These are phyloP conservation scores for Vespertilio murinus DNA, from an alignment of 2,797 vertebrate genomes.

Conservation along the genomic window DNA sequence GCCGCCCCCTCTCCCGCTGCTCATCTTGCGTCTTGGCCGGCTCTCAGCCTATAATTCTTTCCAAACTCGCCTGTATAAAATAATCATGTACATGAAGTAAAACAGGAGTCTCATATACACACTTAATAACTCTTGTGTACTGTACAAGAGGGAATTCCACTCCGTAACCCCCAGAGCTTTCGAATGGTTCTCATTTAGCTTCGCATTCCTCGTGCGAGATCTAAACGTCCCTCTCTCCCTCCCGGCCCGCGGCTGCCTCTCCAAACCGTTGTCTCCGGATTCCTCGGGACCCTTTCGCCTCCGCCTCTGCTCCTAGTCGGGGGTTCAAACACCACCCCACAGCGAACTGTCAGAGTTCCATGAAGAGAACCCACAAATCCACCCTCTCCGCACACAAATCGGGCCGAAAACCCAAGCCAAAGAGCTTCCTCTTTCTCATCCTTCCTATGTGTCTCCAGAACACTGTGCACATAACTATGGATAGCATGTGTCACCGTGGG, in stretches of 20 bases:
- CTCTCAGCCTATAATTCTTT: slow-evolving; percentile 87
- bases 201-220: slow-evolving; percentile 81
- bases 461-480: neutral
- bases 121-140: slow-evolving; percentile 88
- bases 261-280: slow-evolving; percentile 68
- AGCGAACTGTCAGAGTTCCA: slow-evolving; percentile 63
- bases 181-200: slow-evolving; percentile 85
- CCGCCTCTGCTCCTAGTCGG: slow-evolving; percentile 68
- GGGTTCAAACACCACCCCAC: slow-evolving; percentile 59
- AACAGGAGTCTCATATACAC: slow-evolving; percentile 87
- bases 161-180: slow-evolving; percentile 85
- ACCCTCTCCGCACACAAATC: neutral
- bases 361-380: neutral
- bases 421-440: neutral
- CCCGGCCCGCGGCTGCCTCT: slow-evolving; percentile 68
- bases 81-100: slow-evolving; percentile 88
- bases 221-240: slow-evolving; percentile 81
- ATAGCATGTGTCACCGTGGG: neutral
- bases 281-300: slow-evolving; percentile 37
- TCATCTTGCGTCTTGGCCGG: slow-evolving; percentile 83
- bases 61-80: slow-evolving; percentile 87
- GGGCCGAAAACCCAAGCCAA: neutral
- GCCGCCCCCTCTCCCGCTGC: slow-evolving; percentile 72
- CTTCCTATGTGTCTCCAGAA: neutral
- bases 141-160: slow-evolving; percentile 86